Base-by-base conservation (phyloP, 1,140 invertebrate species). In the Piezodorus guildinii region DNA sequence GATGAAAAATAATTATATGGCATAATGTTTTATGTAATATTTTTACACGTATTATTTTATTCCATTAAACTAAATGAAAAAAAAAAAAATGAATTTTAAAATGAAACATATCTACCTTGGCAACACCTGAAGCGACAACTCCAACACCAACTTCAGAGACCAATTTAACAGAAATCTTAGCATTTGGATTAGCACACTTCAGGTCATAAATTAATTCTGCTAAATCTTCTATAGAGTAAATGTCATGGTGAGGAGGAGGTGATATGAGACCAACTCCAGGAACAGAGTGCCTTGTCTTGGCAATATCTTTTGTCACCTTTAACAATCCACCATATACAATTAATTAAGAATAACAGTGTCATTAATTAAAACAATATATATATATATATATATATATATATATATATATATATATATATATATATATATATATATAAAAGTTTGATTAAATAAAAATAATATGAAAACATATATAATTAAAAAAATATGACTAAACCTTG, bases 141-240 rank as follows among this genome's bases (percentile, higher is more conserved):
- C 96, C 96, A 1, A 99, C 96, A 6, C 96, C 96, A 44, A 96
- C 93, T 80, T 98, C 96, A 0, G 96, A 98, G 5, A 99, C 96
- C 16, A 99, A 78, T 75, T 99, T 99, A 0, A 99, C 96, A 58
- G 94, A 96, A 66, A 99, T 95, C 59, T 95, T 79, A 1, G 96
- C 96, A 62, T 81, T 80, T 0, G 96, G 96, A 80, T 99, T 99
- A 51, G 95, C 90, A 74, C 91, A 94, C 76, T 99, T 99, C 52
- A 99, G 79, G 77, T 99, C 96, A 72, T 98, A 98, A 72, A 99
- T 98, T 44, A 99, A 79, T 79, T 99, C 93, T 1, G 96, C 93
- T 69, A 99, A 79, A 80, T 99, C 96, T 78, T 99, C 96, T 72
- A 99, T 99, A 43, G 94, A 97, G 77, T 99, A 99, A 75, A 99